Percentiles rank a stretch among this genome's conserved stretches.
Conservation (phyloP, 37 sponge, comb jelly and placozoan species). For the Spongilla lacustris region DNA sequence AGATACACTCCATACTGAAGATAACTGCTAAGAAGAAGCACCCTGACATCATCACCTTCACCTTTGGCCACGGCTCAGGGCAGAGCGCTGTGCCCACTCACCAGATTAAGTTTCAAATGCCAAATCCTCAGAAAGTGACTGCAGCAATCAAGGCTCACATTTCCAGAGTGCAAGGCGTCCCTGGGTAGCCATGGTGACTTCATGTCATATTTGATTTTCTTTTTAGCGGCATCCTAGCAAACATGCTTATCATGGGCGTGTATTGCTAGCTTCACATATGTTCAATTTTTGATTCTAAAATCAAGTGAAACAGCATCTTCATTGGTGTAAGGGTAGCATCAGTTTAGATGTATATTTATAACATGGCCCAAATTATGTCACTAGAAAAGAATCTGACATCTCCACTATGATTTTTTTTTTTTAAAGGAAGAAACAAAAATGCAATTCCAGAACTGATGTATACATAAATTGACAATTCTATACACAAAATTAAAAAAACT, state of each 20-base stretch:
- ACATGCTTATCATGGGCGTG: not conserved
- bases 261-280: not conserved
- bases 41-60: conserved; percentile 92
- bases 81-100: conserved; percentile 46
- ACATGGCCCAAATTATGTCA: no score
- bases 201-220: not conserved
- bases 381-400: no score
- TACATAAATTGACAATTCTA: no score
- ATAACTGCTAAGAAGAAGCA: conserved; percentile 94
- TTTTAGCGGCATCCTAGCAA: not conserved
- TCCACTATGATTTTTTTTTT: no score
- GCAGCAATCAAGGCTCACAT: conserved; percentile 66
- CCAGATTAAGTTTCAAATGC: conserved; percentile 76
- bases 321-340: not conserved
- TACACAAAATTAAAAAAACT: no score
- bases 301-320: not conserved
- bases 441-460: no score
- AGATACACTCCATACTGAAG: conserved; percentile 65
- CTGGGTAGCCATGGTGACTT: no score
- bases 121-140: conserved; percentile 75
- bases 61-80: conserved; percentile 55
- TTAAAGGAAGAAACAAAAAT: no score
- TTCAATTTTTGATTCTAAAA: not conserved
- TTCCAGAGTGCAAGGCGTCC: not conserved
- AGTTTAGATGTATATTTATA: no score